Conservation (phyloP, 1,140 invertebrate species). For the Drosophila biarmipes region DNA sequence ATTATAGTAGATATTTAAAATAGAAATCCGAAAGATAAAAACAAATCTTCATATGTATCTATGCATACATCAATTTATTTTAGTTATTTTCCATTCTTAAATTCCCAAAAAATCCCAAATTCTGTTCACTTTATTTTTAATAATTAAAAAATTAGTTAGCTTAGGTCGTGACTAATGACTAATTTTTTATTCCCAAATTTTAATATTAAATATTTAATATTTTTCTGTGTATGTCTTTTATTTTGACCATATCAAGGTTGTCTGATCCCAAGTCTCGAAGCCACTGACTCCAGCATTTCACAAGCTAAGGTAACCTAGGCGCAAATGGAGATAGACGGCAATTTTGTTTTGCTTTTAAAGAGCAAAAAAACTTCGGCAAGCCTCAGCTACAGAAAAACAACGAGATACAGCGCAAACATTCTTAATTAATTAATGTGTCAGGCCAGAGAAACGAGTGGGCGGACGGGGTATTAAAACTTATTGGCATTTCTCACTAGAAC, state of each 20-base stretch:
- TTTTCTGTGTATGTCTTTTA: neutral
- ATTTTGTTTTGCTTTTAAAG: conserved; percentile 18
- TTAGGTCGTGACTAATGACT: too few relatives aligned
- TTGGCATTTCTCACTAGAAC: conserved; percentile 12
- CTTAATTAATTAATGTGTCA: conserved; percentile 69
- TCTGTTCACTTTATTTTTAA: too few relatives aligned
- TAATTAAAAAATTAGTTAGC: too few relatives aligned
- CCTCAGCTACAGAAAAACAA: conserved; percentile 29
- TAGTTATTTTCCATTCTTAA: too few relatives aligned
- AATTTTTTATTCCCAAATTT: neutral
- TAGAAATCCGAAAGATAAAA: too few relatives aligned
- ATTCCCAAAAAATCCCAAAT: neutral
- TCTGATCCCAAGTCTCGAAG: conserved; percentile 32
- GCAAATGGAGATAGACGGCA: conserved; percentile 5
- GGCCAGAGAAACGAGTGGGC: conserved; percentile 1
- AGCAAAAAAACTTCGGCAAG: conserved; percentile 20
- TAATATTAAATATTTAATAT: neutral
- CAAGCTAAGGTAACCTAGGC: conserved; percentile 36
- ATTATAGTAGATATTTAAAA: too few relatives aligned
- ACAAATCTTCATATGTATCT: too few relatives aligned
- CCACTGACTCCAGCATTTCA: conserved; percentile 55
- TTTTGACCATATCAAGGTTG: conserved; percentile 56
- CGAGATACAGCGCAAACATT: conserved; percentile 26
- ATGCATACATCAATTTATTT: too few relatives aligned
- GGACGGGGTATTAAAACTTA: conserved; percentile 15